Evolutionary conservation across 2,797 vertebrate species (phyloP).

Genomic region (Scomberomorus guttatus): DNA sequence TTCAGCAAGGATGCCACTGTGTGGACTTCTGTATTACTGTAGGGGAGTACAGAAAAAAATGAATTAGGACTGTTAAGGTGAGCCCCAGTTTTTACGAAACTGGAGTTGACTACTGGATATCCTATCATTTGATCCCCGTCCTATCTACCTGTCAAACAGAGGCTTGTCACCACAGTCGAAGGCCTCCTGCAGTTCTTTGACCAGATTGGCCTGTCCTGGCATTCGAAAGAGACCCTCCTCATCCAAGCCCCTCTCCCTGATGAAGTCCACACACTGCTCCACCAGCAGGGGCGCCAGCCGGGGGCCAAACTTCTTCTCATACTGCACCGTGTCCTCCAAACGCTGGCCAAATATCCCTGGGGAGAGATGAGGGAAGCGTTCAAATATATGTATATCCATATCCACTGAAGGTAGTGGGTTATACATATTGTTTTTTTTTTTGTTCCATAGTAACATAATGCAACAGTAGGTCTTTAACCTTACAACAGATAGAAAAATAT

Average conservation of each 20-base stretch:
- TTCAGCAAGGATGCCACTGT: conserved; percentile 97
- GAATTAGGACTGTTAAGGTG: background rate
- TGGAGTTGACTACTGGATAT: background rate
- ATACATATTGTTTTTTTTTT: no score
- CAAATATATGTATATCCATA: background rate
- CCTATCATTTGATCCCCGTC: background rate
- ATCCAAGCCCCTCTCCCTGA: conserved; percentile 90
- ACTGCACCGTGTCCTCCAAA: conserved; percentile 93
- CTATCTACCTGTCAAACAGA: conserved; percentile 92
- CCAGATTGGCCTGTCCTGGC: conserved; percentile 96
- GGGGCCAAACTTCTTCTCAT: conserved; percentile 90
- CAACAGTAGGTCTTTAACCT: no score
- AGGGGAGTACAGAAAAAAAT: conserved; percentile 14
- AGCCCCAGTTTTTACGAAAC: no score
- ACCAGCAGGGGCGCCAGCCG: conserved; percentile 93
- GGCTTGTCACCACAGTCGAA: conserved; percentile 98
- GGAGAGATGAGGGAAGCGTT: conserved; percentile 18
- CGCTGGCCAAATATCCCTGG: conserved; percentile 95
- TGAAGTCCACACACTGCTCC: conserved; percentile 98
- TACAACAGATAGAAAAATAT: no score
- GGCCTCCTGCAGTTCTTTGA: conserved; percentile 95
- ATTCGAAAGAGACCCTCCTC: conserved; percentile 97
- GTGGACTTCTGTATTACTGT: conserved; percentile 96
- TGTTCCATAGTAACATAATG: no score
- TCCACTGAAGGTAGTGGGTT: background rate